Evolutionary conservation across 2,113 vertebrate species (phyloP).

Genomic region (Leuciscus idus): DNA sequence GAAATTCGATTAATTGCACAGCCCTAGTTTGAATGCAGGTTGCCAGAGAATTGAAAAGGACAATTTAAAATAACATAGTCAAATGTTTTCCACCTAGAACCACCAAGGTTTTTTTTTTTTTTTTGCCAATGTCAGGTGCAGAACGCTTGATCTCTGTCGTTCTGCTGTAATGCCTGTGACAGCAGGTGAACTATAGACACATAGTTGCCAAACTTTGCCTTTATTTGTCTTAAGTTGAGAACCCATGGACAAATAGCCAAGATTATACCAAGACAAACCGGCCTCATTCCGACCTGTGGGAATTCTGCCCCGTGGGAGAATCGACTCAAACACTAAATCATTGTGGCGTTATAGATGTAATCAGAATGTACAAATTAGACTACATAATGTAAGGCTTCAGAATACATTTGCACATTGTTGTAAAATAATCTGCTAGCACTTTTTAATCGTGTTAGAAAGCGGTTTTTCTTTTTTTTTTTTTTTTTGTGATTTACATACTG

Average conservation of each 20-base stretch:
- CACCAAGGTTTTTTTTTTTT: neutral
- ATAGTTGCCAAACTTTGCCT: constrained; percentile 69
- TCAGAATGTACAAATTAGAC: constrained; percentile 66
- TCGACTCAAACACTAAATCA: constrained; percentile 37
- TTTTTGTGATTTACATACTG: constrained; percentile 73
- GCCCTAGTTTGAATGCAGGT: no score
- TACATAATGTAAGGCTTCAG: constrained; percentile 54
- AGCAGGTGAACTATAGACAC: constrained; percentile 40
- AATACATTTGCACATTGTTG: constrained; percentile 73
- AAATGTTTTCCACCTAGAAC: neutral
- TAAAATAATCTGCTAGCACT: constrained; percentile 71
- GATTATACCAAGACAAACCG: constrained; percentile 30
- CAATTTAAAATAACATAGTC: neutral
- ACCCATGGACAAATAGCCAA: constrained; percentile 60
- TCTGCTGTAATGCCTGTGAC: neutral
- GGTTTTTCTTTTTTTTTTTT: constrained; percentile 51
- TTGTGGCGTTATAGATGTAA: constrained; percentile 46
- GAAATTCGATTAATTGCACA: no score
- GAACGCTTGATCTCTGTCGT: neutral
- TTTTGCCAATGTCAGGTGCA: constrained; percentile 22
- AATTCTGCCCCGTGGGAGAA: constrained; percentile 65
- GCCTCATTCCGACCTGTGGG: constrained; percentile 51
- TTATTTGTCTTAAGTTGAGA: constrained; percentile 73
- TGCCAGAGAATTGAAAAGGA: neutral
- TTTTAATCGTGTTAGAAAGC: constrained; percentile 63